A percentile compares a stretch with the other conserved stretches of the same genome.
Evolutionary conservation across 2,888 invertebrate genomes (phyloP).

Genomic region (Agrilus cyanescens): DNA sequence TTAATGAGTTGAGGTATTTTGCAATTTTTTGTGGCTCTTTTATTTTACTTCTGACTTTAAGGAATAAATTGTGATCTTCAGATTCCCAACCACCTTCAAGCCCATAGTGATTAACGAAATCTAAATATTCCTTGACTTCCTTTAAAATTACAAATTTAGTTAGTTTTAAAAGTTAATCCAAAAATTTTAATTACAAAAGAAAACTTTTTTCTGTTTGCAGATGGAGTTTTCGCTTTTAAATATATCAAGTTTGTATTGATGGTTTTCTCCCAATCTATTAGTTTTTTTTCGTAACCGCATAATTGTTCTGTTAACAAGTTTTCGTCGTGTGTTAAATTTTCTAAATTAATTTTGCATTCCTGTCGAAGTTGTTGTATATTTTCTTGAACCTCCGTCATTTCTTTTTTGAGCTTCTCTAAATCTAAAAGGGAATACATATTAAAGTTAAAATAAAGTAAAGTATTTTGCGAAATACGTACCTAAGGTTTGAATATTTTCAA

Average conservation of each 20-base stretch:
- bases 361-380: slow-evolving; percentile 22
- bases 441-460: too few relatives aligned
- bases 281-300: slow-evolving; percentile 21
- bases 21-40: slow-evolving; percentile 22
- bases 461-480: background rate
- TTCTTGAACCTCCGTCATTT: slow-evolving; percentile 25
- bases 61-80: slow-evolving; percentile 44
- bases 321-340: slow-evolving; percentile 20
- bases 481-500: slow-evolving; percentile 7
- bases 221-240: background rate
- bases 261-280: slow-evolving; percentile 25
- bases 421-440: slow-evolving; percentile 20
- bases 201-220: slow-evolving; percentile 7
- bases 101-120: slow-evolving; percentile 38
- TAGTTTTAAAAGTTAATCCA: background rate
- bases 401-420: slow-evolving; percentile 24
- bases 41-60: slow-evolving; percentile 30
- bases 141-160: slow-evolving; percentile 22
- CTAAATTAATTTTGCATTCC: slow-evolving; percentile 17
- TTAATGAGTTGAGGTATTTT: slow-evolving; percentile 20
- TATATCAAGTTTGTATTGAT: slow-evolving; percentile 7
- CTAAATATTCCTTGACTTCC: slow-evolving; percentile 45
- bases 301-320: slow-evolving; percentile 22
- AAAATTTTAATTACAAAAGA: slow-evolving; percentile 2
- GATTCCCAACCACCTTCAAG: slow-evolving; percentile 46